Evolutionary conservation across 2,888 invertebrate species (phyloP).

Genomic region (Tetranychus piercei): DNA sequence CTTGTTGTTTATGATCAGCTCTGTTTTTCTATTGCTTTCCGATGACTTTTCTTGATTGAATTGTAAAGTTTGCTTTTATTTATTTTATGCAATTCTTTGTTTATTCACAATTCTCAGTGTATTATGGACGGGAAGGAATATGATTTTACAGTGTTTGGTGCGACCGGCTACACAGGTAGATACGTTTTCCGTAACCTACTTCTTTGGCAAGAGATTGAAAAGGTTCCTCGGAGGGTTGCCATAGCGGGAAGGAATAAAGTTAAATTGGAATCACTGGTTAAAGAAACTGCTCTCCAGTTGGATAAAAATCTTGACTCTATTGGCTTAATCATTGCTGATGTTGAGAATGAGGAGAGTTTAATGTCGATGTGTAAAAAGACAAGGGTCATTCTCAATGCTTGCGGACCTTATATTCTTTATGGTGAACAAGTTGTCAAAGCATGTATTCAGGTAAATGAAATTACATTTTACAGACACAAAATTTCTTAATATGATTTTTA

Average conservation of each 20-base stretch:
- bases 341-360: conserved; percentile 52
- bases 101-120: not conserved
- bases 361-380: conserved; percentile 58
- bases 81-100: too few relatives aligned
- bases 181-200: not conserved
- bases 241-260: conserved; percentile 58
- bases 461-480: not conserved
- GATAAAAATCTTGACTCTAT: conserved; percentile 36
- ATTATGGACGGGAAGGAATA: not conserved
- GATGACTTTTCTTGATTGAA: too few relatives aligned
- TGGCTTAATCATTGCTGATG: conserved; percentile 57
- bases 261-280: conserved; percentile 38
- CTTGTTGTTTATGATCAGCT: too few relatives aligned
- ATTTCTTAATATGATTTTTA: too few relatives aligned
- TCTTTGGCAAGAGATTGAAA: not conserved
- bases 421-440: conserved; percentile 79
- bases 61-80: too few relatives aligned
- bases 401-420: conserved; percentile 62
- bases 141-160: conserved; percentile 58
- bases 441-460: conserved; percentile 43
- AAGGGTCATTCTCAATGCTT: conserved; percentile 67
- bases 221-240: conserved; percentile 46
- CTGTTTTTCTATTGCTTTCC: too few relatives aligned
- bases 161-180: conserved; percentile 79
- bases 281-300: conserved; percentile 35